Conservation (phyloP, 2,888 invertebrate genomes). For the Cantharis rufa region DNA sequence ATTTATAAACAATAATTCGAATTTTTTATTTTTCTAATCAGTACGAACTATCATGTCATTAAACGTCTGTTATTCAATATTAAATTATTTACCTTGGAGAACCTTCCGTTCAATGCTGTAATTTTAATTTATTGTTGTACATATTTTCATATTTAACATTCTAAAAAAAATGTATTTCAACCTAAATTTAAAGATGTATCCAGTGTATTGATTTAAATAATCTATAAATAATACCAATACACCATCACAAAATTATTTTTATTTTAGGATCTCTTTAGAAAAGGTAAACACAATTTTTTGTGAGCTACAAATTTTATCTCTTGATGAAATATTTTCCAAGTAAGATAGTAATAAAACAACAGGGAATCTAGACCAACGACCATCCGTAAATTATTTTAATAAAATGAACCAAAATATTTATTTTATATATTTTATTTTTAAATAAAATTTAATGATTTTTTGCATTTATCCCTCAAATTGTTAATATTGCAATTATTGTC, state of each 20-base stretch:
- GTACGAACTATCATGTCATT: background rate
- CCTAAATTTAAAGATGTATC: background rate
- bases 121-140: background rate
- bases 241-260: background rate
- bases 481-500: too few relatives aligned
- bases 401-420: too few relatives aligned
- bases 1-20: background rate
- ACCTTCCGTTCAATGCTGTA: background rate
- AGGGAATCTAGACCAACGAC: too few relatives aligned
- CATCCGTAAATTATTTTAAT: too few relatives aligned
- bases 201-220: background rate
- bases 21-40: background rate
- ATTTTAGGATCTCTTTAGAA: background rate
- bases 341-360: background rate
- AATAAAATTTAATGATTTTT: too few relatives aligned
- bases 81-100: background rate
- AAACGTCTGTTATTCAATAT: background rate
- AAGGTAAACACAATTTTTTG: background rate
- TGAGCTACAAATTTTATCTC: background rate
- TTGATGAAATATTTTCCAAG: background rate
- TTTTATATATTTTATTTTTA: too few relatives aligned
- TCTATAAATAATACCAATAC: background rate
- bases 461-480: too few relatives aligned
- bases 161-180: background rate
- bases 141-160: background rate